Percentiles rank a stretch among this genome's conserved stretches.
Evolutionary conservation across 2,888 invertebrate species (phyloP).

Genomic region (Nephrocerus scutellatus): DNA sequence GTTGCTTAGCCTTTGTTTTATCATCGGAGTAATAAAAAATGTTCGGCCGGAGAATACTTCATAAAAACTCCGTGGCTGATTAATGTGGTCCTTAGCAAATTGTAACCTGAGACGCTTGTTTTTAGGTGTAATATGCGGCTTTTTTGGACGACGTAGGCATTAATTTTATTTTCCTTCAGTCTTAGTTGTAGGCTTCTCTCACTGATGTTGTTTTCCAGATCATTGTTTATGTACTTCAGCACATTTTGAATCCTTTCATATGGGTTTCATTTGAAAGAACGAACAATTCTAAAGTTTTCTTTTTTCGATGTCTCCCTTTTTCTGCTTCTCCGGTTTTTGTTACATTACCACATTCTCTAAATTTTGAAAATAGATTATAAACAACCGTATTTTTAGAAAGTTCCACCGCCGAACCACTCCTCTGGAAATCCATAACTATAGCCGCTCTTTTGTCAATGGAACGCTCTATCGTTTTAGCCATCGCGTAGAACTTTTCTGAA

Average conservation of each 20-base stretch:
- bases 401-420: conserved; percentile 1
- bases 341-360: not conserved
- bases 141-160: conserved; percentile 1
- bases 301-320: conserved; percentile 1
- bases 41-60: not conserved
- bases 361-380: too few relatives aligned
- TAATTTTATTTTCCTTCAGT: not conserved
- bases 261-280: too few relatives aligned
- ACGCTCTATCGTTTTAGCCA: too few relatives aligned
- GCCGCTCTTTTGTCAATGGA: too few relatives aligned
- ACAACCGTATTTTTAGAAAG: not conserved
- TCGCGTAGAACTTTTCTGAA: too few relatives aligned
- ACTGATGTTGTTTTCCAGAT: too few relatives aligned
- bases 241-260: not conserved
- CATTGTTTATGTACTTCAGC: not conserved
- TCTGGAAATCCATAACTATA: conserved; percentile 1
- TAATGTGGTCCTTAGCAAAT: too few relatives aligned
- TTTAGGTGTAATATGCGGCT: not conserved
- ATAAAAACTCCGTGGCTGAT: not conserved
- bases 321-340: not conserved
- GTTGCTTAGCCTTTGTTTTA: too few relatives aligned
- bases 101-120: too few relatives aligned
- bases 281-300: too few relatives aligned
- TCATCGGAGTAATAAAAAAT: too few relatives aligned
- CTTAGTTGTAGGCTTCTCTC: conserved; percentile 1